Base-by-base conservation (phyloP, 1,140 invertebrate genomes). In the Diprion similis region DNA sequence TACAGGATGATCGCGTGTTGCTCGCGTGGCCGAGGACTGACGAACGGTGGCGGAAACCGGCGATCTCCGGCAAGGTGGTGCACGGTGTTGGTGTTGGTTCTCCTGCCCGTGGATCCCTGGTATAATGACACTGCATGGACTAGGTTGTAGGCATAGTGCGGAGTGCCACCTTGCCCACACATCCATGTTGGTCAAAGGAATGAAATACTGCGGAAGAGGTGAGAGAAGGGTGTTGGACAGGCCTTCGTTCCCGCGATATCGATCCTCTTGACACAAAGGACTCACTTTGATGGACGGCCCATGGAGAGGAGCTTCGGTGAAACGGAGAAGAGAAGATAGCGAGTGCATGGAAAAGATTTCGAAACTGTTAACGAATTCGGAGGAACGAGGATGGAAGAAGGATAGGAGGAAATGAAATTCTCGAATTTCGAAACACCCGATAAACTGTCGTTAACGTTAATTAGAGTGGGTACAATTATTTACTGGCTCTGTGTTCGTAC, bases 1-100 rank as follows among this genome's bases (percentile, higher is more conserved):
- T 59, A 59, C 78, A 78, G 76, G 79, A 70, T 73, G 85, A 85
- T 86, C 85, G 85, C 85, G 85, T 86, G 85, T 85, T 84, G 84
- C 77, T 85, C 85, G 85, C 85, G 85, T 86, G 85, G 85, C 85
- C 84, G 85, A 82, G 71, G n/a, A 17, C 11, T 59, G 9, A 79
- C 85, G 85, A 85, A 10, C 48, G 24, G 2, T 72, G 8, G 66
- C 84, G 85, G 78, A 82, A 75, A 77, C 59, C 45, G 13, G 80
- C 85, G 84, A 37, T 37, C 24, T 37, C 24, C 24, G 24, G 24
- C 24, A 37, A 37, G 24, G 24, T 37, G 24, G 24, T 37, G 24
- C 2, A 37, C 24, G 24, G 24, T 37, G 24, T 37, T 6, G 24
- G 24, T 37, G 24, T 37, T 6, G 24, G 1, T 37, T 37, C 24